Percentiles rank a stretch among this genome's conserved stretches.
These are phyloP conservation scores for Cryptosula pallasiana DNA, from an alignment of 2,888 invertebrate genomes.

Conservation along the genomic window DNA sequence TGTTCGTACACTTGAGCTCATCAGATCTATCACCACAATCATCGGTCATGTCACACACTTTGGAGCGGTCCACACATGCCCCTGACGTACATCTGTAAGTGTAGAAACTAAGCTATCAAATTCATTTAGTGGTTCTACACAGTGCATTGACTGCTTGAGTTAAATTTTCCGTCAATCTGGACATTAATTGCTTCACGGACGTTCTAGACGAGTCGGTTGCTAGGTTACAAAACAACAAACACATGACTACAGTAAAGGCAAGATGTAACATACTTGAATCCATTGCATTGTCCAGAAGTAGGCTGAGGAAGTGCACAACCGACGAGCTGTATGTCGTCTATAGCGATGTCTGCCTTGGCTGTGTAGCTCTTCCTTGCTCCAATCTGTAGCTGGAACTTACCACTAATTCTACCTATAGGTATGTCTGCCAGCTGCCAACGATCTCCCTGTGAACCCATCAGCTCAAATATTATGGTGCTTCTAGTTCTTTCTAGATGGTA, in stretches of 20 bases:
- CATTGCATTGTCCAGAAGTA: neutral
- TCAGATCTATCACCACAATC: slow-evolving; percentile 48
- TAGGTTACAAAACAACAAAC: neutral
- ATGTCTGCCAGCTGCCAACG: slow-evolving; percentile 38
- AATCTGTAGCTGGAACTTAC: slow-evolving; percentile 28
- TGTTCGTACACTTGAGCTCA: slow-evolving; percentile 31
- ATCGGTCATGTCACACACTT: slow-evolving; percentile 42
- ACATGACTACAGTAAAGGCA: neutral
- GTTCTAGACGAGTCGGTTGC: too few relatives aligned
- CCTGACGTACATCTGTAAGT: slow-evolving; percentile 36
- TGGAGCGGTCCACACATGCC: slow-evolving; percentile 36
- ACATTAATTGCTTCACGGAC: too few relatives aligned
- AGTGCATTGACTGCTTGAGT: too few relatives aligned
- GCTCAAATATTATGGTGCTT: slow-evolving; percentile 5
- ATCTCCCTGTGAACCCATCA: slow-evolving; percentile 30
- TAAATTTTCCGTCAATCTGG: too few relatives aligned
- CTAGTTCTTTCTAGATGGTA: neutral
- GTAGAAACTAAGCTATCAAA: too few relatives aligned
- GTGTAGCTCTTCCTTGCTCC: slow-evolving; percentile 29
- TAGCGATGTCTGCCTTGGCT: slow-evolving; percentile 30
- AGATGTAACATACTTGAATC: neutral
- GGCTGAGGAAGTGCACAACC: neutral
- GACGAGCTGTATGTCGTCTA: slow-evolving; percentile 30
- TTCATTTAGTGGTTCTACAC: too few relatives aligned
- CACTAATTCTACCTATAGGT: slow-evolving; percentile 32